Conservation (phyloP, 2,888 invertebrate genomes). For the Uloborus plumipes region DNA sequence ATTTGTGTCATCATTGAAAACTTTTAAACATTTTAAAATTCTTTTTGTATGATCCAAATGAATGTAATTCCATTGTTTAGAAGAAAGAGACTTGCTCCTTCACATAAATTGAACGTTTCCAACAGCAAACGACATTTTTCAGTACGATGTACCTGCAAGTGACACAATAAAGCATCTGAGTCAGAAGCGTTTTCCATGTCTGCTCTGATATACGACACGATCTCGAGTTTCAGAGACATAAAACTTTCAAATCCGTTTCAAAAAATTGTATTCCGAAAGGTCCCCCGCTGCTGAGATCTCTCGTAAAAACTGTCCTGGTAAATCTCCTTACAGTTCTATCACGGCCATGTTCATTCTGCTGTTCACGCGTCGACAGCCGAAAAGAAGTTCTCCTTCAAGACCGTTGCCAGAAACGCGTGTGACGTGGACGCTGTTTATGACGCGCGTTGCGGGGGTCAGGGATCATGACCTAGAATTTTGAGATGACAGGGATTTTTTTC, state of each 20-base stretch:
- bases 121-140: no score
- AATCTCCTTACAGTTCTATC: background rate
- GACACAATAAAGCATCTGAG: no score
- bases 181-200: no score
- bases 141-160: no score
- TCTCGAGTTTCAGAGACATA: background rate
- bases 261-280: background rate
- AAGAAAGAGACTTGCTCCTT: no score
- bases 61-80: no score
- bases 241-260: background rate
- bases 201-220: no score
- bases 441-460: conserved; percentile 20
- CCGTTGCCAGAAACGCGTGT: background rate
- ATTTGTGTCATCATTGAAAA: no score
- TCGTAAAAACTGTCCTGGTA: background rate
- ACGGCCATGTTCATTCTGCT: no score
- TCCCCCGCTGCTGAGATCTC: background rate
- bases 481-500: conserved; percentile 2
- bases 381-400: conserved; percentile 1
- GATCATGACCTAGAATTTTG: conserved; percentile 42
- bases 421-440: conserved; percentile 19
- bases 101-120: no score
- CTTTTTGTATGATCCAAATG: no score
- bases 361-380: background rate
- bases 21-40: no score